Evolutionary conservation across 1,140 invertebrate genomes (phyloP).

Genomic region (Ceratosolen solmsi): DNA sequence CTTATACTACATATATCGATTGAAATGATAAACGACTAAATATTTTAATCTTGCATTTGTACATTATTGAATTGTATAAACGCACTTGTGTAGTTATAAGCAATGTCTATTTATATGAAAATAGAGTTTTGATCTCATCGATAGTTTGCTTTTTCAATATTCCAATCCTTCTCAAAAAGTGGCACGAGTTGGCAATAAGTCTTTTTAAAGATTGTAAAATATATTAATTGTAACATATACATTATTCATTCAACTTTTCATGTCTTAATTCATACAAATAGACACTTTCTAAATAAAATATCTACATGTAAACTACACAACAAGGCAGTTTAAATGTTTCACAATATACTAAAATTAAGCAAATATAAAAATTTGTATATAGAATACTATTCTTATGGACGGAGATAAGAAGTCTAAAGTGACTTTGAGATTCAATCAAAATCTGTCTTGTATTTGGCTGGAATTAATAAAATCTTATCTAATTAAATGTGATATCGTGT

Average conservation of each 20-base stretch:
- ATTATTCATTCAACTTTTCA: neutral
- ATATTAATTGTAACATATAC: neutral
- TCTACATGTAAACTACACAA: conserved; percentile 19
- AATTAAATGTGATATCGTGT: neutral
- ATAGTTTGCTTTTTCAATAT: neutral
- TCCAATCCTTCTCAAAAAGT: neutral
- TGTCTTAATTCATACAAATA: conserved; percentile 13
- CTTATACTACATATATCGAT: neutral
- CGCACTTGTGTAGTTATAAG: conserved; percentile 31
- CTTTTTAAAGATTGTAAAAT: too few species aligned
- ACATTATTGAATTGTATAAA: conserved; percentile 34
- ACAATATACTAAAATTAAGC: conserved; percentile 9
- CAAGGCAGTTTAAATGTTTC: conserved; percentile 17
- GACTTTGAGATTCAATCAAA: conserved; percentile 42
- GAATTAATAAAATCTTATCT: conserved; percentile 18
- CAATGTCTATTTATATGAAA: conserved; percentile 32
- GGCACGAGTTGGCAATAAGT: neutral
- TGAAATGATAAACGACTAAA: neutral
- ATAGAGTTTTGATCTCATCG: neutral
- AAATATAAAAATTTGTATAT: conserved; percentile 36
- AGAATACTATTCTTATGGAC: conserved; percentile 30
- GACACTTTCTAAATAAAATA: conserved; percentile 13
- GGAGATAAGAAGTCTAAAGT: conserved; percentile 1
- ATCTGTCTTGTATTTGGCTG: conserved; percentile 20
- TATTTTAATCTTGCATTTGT: conserved; percentile 10